Percentiles rank a stretch among this genome's conserved stretches.
These are phyloP conservation scores for Holothuria scabra DNA, from an alignment of 53 echinoderm and acorn worm genomes.

Conservation along the genomic window DNA sequence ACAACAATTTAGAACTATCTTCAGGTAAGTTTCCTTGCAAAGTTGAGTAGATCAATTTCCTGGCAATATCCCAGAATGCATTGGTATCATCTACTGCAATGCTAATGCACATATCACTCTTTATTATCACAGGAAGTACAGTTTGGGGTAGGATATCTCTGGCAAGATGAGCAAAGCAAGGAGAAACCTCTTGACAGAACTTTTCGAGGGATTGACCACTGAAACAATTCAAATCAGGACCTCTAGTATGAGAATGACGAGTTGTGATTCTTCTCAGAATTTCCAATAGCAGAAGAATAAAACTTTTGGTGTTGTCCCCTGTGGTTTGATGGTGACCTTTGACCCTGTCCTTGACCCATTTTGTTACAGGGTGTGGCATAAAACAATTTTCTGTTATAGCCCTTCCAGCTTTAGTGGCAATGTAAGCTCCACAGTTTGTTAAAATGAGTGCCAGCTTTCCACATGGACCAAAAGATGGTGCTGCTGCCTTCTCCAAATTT, in stretches of 20 bases:
- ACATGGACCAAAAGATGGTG: constrained; percentile 20
- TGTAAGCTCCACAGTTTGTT: background rate
- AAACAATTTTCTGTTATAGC: background rate
- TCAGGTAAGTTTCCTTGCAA: constrained; percentile 8
- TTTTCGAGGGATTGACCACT: background rate
- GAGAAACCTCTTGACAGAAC: constrained; percentile 11
- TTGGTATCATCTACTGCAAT: background rate
- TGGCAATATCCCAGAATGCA: constrained; percentile 18
- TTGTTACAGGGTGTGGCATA: background rate
- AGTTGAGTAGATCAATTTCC: background rate
- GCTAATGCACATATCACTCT: background rate
- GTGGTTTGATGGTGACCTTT: background rate
- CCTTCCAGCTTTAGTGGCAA: constrained; percentile 20
- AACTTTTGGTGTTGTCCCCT: constrained; percentile 23
- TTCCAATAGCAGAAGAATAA: background rate
- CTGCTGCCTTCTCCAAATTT: background rate
- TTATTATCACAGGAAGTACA: background rate
- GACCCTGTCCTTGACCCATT: constrained; percentile 3
- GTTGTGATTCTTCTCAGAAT: background rate
- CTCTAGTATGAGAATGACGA: background rate
- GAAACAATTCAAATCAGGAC: background rate
- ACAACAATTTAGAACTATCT: background rate
- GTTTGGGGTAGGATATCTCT: constrained; percentile 1
- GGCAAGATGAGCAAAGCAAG: background rate
- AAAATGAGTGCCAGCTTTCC: constrained; percentile 9